Base-by-base conservation (phyloP, 1,140 invertebrate species). In the Nasonia giraulti region DNA sequence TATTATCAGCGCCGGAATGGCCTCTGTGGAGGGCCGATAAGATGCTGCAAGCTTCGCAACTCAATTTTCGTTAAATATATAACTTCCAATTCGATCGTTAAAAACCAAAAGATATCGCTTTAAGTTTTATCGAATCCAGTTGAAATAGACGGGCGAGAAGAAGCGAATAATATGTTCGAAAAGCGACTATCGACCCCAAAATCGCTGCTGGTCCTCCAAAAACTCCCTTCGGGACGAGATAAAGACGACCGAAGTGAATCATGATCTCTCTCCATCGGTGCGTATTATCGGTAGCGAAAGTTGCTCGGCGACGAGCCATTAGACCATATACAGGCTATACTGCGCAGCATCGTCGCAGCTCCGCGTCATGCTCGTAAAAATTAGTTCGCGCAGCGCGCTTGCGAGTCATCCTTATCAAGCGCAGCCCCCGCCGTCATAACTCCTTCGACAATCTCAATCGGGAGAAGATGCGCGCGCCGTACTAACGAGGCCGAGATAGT, bases 401-500 rank as follows among this genome's bases (percentile, higher is more conserved):
- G 33, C 73, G 44, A 33, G 33, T 74, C 62, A 17, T 79, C 76
- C 44, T 71, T 79, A 84, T 84, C 76, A 40, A n/a, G 6, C 33
- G 23, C 37, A 20, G 23, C 20, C 82, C 1, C 37, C 12, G 33
- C n/a, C 75, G 2, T 14, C 40, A 83, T 83, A 77, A 77, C 40
- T 83, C 17, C 31, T 40, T 11, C 44, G 76, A 44, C 66, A 84
- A 79, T 71, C 76, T 79, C 50, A 23, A 17, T 31, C 71, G 71
- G 23, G 71, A 62, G 80, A 27, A 69, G 40, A 33, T 31, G 55
- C 47, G 71, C 40, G 31, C 23, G 14, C 71, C 11, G 50, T 20
- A 37, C 17, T 83, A 83, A 69, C 40, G 33, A 83, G 75, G 55
- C 55, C 1, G n/a, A 79, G 82, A 84, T 84, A 84, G 68, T 47